A percentile compares a stretch with the other conserved stretches of the same genome.
phyloP scores from a whole-genome alignment of 1,140 invertebrate genomes.

The Adelges cooleyi region DNA sequence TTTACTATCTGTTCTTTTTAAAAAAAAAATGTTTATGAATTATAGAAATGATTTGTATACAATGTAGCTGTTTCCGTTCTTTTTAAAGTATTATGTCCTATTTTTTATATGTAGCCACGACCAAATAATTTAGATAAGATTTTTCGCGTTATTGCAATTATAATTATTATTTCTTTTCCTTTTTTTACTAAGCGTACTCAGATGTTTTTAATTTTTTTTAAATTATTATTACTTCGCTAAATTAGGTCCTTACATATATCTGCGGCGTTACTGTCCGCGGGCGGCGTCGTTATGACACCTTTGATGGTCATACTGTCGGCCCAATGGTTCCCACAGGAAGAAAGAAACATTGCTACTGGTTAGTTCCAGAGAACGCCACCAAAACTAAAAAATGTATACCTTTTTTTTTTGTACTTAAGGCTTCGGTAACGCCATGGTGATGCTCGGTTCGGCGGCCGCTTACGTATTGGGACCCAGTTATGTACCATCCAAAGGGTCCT shows the following conservation, averaged over 20 bases:
- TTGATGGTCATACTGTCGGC: not conserved
- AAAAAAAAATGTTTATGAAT: too few relatives aligned
- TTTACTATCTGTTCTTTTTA: too few relatives aligned
- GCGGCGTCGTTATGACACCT: not conserved
- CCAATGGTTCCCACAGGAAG: constrained; percentile 1
- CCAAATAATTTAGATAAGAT: too few relatives aligned
- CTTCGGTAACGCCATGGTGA: not conserved
- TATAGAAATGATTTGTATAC: too few relatives aligned
- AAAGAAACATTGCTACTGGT: not conserved
- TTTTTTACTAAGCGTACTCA: too few relatives aligned
- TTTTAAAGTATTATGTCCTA: too few relatives aligned
- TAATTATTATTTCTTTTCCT: too few relatives aligned
- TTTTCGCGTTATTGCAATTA: too few relatives aligned
- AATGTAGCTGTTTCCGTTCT: too few relatives aligned
- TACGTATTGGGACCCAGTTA: not conserved
- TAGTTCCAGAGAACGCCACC: not conserved
- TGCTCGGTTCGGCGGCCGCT: not conserved
- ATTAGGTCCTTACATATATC: not conserved
- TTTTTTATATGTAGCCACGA: too few relatives aligned
- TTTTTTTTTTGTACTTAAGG: too few relatives aligned
- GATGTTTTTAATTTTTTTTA: not conserved
- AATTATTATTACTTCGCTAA: not conserved
- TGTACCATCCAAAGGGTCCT: not conserved
- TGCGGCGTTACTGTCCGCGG: not conserved
- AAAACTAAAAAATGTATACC: too few relatives aligned